Evolutionary conservation across 2,797 vertebrate genomes (phyloP).

Genomic region (Sebastes variabilis): DNA sequence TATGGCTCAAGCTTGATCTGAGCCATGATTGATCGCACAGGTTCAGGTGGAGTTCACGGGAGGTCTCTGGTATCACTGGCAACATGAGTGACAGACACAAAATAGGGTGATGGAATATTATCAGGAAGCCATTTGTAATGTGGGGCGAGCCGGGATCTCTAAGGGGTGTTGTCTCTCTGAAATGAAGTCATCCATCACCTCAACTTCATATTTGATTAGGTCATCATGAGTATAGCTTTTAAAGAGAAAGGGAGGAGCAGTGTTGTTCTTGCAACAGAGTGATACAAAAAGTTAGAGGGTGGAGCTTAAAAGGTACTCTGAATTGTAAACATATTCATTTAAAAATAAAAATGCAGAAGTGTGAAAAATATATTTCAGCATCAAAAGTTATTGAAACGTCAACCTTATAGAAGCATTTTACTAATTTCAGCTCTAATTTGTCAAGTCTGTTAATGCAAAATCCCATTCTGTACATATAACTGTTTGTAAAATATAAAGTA

Average conservation of each 20-base stretch:
- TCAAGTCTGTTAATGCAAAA: neutral
- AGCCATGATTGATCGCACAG: slow-evolving; percentile 82
- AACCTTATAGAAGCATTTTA: neutral
- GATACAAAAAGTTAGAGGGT: slow-evolving; percentile 2
- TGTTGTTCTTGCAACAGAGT: neutral
- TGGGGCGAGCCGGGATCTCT: slow-evolving; percentile 71
- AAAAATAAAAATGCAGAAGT: neutral
- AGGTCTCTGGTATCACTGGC: slow-evolving; percentile 79
- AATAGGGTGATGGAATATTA: slow-evolving; percentile 80
- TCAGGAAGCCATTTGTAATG: slow-evolving; percentile 81
- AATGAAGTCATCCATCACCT: slow-evolving; percentile 82
- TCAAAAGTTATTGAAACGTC: neutral
- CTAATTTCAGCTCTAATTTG: neutral
- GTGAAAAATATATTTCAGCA: neutral
- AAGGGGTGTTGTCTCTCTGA: slow-evolving; percentile 77
- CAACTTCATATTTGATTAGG: slow-evolving; percentile 78
- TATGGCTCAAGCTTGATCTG: slow-evolving; percentile 74
- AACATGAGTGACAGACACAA: slow-evolving; percentile 83
- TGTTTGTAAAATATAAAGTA: neutral
- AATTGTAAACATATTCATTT: neutral
- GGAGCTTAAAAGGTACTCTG: neutral
- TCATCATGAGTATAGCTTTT: slow-evolving; percentile 73
- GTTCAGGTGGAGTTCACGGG: slow-evolving; percentile 84
- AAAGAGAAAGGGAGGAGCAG: slow-evolving; percentile 45
- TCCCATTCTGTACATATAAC: neutral